Evolutionary conservation across 1,140 invertebrate species (phyloP), one percentile per base, ranked within the genome.

Genomic region (Adoxophyes honmai): DNA sequence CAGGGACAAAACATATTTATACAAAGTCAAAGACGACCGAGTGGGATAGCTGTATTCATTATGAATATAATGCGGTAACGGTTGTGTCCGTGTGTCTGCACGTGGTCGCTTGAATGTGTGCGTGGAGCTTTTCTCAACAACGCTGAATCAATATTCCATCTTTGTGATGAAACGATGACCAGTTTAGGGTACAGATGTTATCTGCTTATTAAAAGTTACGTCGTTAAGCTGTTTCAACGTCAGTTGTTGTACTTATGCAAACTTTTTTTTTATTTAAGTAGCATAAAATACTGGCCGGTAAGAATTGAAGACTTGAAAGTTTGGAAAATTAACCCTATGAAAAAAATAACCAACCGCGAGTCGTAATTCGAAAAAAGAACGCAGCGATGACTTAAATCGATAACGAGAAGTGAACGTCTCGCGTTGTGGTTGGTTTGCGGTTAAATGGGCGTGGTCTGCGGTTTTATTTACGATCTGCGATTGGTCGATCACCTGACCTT

Each of bases 31-130:
- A 88, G 85, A 86, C 81, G 85, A 70, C 76, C 73, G 85, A 88
- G 85, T 86, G 81, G 83, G 85, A 88, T 79, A 80, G 85, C 81
- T 82, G 83, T 88, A 88, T 85, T 86, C 85, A 88, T 88, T 86
- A 86, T 88, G 83, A 85, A 86, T 86, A 88, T 88, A 86, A 88
- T 86, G 85, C 73, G 80, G 81, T 83, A 66, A 70, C 74, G 70
- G 69, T 71, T 85, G 80, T 88, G 85, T 88, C 79, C 71, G 82
- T 82, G 77, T 70, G 75, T 83, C 64, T 70, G 64, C 18, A 81
- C 72, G 67, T 44, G 62, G 55, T 16, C 11, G 38, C 18, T 44
- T 53, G 38, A 57, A 64, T 59, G 62, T 81, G 83, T 86, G 83
- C 74, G 81, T 54, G 73, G 63, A 52, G 71, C 57, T 68, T 81